Evolutionary conservation across 2,888 invertebrate genomes (phyloP).

Genomic region (Cybosia mesomella): DNA sequence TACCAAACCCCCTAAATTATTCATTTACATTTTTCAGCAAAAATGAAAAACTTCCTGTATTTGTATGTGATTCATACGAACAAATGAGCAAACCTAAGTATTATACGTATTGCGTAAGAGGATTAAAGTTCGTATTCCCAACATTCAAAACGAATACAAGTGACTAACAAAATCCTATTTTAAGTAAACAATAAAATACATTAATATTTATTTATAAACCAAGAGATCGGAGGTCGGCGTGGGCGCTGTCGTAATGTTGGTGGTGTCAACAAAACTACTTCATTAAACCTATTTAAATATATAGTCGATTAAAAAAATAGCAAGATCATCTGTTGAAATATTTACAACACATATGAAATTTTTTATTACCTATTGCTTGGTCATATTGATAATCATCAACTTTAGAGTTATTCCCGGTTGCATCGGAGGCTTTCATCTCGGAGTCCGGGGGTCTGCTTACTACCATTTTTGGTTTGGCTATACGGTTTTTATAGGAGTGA

Average conservation of each 20-base stretch:
- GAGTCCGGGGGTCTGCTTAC: too few species aligned
- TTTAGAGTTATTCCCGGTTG: too few species aligned
- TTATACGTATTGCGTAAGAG: neutral
- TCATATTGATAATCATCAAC: neutral
- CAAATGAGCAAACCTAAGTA: neutral
- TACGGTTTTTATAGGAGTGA: too few species aligned
- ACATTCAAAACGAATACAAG: neutral
- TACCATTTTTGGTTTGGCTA: too few species aligned
- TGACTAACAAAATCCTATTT: neutral
- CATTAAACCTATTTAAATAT: constrained; percentile 11
- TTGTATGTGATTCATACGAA: neutral
- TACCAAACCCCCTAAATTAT: too few species aligned
- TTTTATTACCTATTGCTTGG: neutral
- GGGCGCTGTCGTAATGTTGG: constrained; percentile 18
- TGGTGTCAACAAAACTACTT: constrained; percentile 26
- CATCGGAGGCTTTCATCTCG: too few species aligned
- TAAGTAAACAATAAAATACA: constrained; percentile 17
- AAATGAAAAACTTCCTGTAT: neutral
- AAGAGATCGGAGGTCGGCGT: constrained; percentile 32
- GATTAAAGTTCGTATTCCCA: neutral
- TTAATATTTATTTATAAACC: constrained; percentile 28
- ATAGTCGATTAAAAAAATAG: neutral
- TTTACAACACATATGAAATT: neutral
- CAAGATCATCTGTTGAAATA: constrained; percentile 3
- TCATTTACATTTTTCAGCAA: too few species aligned